A percentile compares a stretch with the other conserved stretches of the same genome.
phyloP scores from a whole-genome alignment of 2,113 vertebrate species.

The Etia nguti region DNA sequence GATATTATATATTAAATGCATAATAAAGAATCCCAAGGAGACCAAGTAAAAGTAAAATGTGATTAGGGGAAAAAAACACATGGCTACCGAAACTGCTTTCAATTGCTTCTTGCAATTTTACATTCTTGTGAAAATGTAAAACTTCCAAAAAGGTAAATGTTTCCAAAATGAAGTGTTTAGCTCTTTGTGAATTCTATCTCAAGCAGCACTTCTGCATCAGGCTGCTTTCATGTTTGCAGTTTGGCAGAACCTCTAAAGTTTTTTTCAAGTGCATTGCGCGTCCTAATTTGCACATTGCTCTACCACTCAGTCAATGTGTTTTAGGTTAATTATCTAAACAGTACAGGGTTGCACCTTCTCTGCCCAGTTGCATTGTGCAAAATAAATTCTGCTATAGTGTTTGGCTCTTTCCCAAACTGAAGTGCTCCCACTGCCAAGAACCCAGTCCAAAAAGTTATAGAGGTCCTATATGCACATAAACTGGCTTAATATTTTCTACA shows the following conservation, averaged over 20 bases:
- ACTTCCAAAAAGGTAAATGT: neutral
- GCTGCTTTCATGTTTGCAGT: neutral
- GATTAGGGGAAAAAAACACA: accelerated
- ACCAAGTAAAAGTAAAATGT: neutral
- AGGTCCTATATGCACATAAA: constrained; percentile 22
- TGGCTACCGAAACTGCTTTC: too few species aligned
- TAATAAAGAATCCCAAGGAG: neutral
- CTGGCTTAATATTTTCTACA: constrained; percentile 35
- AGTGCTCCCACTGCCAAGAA: constrained; percentile 18
- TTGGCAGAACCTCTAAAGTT: neutral
- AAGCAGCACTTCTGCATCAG: neutral
- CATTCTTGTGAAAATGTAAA: neutral
- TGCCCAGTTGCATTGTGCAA: neutral
- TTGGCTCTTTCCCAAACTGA: constrained; percentile 10
- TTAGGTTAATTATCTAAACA: constrained; percentile 38
- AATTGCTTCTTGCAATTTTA: neutral
- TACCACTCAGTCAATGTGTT: neutral
- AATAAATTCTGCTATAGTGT: constrained; percentile 6
- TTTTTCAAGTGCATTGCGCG: neutral
- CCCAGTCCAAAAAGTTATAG: neutral
- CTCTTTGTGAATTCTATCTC: neutral
- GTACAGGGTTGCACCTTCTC: neutral
- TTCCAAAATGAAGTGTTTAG: neutral
- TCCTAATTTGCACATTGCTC: neutral
- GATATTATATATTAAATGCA: neutral